Conservation (phyloP, 2,113 vertebrate genomes). For the Brachyhypopomus gauderio region DNA sequence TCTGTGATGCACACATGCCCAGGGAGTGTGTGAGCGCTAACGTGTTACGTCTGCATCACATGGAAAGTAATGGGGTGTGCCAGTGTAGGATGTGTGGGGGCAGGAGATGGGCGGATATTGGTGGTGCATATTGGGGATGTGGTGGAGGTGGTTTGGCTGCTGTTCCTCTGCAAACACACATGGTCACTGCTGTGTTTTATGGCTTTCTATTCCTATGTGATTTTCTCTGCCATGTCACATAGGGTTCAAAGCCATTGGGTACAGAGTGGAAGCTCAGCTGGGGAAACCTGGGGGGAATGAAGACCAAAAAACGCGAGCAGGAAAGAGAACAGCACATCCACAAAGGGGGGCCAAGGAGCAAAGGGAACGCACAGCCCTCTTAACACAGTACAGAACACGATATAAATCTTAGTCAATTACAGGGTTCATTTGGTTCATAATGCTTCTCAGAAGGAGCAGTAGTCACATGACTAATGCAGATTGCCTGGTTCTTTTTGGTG, state of each 20-base stretch:
- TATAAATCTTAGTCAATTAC: constrained; percentile 32
- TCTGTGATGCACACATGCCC: constrained; percentile 26
- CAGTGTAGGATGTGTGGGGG: constrained; percentile 6
- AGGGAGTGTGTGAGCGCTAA: constrained; percentile 25
- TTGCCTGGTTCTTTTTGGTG: not conserved
- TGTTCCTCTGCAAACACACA: constrained; percentile 42
- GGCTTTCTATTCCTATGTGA: constrained; percentile 99
- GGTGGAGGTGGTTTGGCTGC: constrained; percentile 42
- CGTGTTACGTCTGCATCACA: constrained; percentile 30
- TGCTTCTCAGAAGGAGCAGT: constrained; percentile 36
- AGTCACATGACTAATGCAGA: constrained; percentile 13
- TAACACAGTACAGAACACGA: not conserved
- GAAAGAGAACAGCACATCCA: not conserved
- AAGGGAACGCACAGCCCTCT: not conserved
- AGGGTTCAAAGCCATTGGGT: constrained; percentile 99
- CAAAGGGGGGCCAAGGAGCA: no score
- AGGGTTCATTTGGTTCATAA: constrained; percentile 32
- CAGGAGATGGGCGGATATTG: not conserved
- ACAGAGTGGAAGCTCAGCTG: constrained; percentile 81
- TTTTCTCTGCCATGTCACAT: constrained; percentile 91
- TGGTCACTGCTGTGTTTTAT: constrained; percentile 94
- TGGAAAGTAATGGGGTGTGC: constrained; percentile 28
- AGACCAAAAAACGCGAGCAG: not conserved
- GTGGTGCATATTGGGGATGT: not conserved
- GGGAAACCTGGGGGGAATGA: not conserved